phyloP scores from a whole-genome alignment of 2,797 vertebrate species.

The Heliangelus exortis region DNA sequence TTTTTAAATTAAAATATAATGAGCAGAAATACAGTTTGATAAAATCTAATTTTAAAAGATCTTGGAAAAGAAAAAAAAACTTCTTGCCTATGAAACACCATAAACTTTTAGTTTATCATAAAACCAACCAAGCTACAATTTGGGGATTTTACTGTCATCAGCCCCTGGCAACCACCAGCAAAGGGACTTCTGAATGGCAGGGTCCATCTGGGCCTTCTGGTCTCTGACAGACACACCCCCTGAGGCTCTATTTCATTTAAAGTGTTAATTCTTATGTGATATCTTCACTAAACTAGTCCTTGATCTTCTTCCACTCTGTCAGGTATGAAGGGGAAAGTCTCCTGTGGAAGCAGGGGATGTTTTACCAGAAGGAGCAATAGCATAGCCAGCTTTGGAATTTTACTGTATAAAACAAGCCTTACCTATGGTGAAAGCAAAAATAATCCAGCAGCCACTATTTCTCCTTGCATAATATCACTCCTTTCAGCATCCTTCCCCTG shows the following conservation, averaged over 20 bases:
- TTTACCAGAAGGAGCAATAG: neutral
- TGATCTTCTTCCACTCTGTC: neutral
- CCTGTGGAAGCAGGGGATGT: neutral
- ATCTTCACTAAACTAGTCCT: neutral
- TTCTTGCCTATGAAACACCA: neutral
- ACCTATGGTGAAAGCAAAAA: neutral
- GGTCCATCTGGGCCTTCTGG: neutral
- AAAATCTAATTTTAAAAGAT: neutral
- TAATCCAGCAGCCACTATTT: neutral
- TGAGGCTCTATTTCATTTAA: neutral
- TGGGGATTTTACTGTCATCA: neutral
- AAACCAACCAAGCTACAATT: fast-evolving
- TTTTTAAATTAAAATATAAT: neutral
- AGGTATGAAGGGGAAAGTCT: neutral
- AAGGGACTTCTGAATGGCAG: neutral
- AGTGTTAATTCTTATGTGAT: neutral
- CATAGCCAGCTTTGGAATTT: neutral
- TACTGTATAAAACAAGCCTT: neutral
- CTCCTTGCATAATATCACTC: neutral
- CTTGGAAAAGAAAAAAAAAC: neutral
- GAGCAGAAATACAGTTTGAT: neutral
- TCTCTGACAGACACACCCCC: neutral
- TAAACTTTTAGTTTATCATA: neutral
- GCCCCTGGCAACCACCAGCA: neutral
- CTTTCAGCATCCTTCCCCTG: neutral